Conservation (phyloP, 2,113 vertebrate genomes). For the Oreotragus oreotragus region DNA sequence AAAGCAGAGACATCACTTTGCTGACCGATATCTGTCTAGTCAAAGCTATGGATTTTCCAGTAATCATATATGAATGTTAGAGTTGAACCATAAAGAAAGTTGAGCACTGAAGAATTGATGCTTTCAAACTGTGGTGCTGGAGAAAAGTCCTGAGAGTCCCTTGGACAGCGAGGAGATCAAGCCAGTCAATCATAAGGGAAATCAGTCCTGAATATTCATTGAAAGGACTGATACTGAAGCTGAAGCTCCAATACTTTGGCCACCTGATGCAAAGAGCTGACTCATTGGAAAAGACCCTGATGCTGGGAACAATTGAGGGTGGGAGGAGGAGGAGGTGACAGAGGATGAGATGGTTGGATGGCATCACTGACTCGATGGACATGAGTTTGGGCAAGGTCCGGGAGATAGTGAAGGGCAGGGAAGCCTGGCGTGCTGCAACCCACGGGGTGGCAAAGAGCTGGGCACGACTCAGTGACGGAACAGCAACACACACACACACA, state of each 20-base stretch:
- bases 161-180: not conserved
- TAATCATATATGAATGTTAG: not conserved
- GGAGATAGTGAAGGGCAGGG: not conserved
- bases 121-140: not conserved
- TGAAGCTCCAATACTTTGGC: not conserved
- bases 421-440: fast-evolving
- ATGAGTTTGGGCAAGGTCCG: not conserved
- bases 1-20: not conserved
- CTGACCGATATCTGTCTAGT: not conserved
- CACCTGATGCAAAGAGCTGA: not conserved
- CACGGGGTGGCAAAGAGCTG: not conserved
- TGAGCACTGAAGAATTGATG: not conserved
- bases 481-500: not conserved
- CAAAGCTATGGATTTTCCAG: not conserved
- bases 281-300: not conserved
- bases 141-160: not conserved
- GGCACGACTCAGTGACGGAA: not conserved
- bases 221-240: not conserved
- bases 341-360: not conserved
- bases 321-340: not conserved
- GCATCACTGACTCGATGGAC: not conserved
- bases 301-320: not conserved
- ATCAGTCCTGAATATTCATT: not conserved
- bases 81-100: not conserved
- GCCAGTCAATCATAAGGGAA: not conserved